Evolutionary conservation across 2,888 invertebrate genomes (phyloP), one percentile per base, ranked within the genome.

Genomic region (Malachius bipustulatus): DNA sequence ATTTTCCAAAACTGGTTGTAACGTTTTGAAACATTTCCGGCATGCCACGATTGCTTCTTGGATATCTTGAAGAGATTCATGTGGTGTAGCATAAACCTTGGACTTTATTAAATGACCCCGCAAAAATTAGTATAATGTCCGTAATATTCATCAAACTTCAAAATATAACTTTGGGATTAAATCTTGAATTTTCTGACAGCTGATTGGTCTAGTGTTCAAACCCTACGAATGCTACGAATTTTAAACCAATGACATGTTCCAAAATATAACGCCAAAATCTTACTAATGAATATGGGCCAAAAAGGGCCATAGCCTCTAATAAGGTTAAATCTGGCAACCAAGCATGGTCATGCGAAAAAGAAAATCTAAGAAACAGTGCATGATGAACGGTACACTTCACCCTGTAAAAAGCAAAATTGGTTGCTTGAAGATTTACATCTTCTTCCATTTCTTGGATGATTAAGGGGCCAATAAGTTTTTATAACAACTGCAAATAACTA

Each of bases 1-100:
- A n/a, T n/a, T n/a, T n/a, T n/a, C n/a, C n/a, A n/a, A n/a, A n/a
- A n/a, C n/a, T n/a, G n/a, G n/a, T n/a, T n/a, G n/a, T n/a, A n/a
- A n/a, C n/a, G n/a, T n/a, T n/a, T n/a, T n/a, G n/a, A n/a, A n/a
- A n/a, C n/a, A n/a, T n/a, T n/a, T n/a, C n/a, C n/a, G n/a, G n/a
- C n/a, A n/a, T 19, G 24, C 24, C 6, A 19, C 24, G 24, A 19
- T 19, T 19, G 6, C 6, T 19, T 19, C 24, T 19, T n/a, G 24
- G n/a, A 19, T 8, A 19, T 8, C n/a, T 19, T 19, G n/a, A 19
- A 19, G 24, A 19, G 24, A 19, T 19, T 8, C 24, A 19, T 6
- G 24, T 6, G 24, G 24, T 19, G n/a, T n/a, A 19, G 24, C 24
- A 19, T 19, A 19, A 19, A 19, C 24, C 24, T 19, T 19, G n/a